Evolutionary conservation across 2,113 vertebrate species (phyloP).

Genomic region (Rhabdomys dilectus): DNA sequence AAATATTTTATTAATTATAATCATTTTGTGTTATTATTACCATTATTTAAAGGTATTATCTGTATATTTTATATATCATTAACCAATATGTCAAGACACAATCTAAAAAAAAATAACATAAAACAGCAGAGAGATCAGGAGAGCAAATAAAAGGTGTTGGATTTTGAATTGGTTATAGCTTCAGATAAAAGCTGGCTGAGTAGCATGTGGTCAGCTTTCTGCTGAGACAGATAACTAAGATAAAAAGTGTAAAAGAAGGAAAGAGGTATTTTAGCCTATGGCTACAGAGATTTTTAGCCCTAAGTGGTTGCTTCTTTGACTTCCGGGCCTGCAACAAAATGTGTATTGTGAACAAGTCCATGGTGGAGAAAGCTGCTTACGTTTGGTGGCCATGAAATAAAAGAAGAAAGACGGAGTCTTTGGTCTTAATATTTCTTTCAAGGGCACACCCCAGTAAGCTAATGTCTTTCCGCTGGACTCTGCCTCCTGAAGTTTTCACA

Average conservation of each 20-base stretch:
- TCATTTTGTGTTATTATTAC: neutral
- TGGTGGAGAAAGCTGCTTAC: neutral
- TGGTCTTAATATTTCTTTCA: neutral
- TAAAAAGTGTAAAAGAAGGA: neutral
- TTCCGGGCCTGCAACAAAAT: neutral
- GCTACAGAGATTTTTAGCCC: neutral
- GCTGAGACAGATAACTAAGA: neutral
- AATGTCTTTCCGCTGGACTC: neutral
- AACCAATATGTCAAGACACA: neutral
- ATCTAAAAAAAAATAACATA: neutral
- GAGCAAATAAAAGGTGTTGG: neutral
- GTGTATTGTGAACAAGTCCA: neutral
- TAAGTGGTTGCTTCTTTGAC: neutral
- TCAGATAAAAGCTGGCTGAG: neutral
- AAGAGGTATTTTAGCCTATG: neutral
- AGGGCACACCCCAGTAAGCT: neutral
- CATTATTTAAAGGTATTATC: neutral
- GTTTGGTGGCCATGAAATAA: neutral
- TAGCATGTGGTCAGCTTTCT: neutral
- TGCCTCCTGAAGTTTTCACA: neutral
- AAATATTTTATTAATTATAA: conserved; percentile 4
- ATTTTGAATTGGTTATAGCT: neutral
- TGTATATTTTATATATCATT: neutral
- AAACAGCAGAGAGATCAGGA: neutral
- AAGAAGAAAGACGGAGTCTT: neutral